phyloP scores from a whole-genome alignment of 2,888 invertebrate species.

The Dromius quadrimaculatus region DNA sequence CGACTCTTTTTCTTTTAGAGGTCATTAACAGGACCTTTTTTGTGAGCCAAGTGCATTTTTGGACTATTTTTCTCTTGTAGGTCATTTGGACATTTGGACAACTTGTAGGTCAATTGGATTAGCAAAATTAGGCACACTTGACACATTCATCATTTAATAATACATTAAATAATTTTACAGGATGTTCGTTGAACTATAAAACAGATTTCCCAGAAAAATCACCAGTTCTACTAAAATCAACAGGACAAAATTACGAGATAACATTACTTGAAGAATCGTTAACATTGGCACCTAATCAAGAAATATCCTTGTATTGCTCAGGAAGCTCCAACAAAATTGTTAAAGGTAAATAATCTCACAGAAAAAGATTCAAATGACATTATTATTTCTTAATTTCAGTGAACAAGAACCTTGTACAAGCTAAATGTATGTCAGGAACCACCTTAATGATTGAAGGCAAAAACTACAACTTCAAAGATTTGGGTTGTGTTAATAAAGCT shows the following conservation, averaged over 20 bases:
- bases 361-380: neutral
- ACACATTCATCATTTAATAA: neutral
- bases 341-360: conserved; percentile 6
- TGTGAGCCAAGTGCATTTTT: too few species aligned
- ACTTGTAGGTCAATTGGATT: too few species aligned
- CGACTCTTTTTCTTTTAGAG: too few species aligned
- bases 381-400: conserved; percentile 32
- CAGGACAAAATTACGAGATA: conserved; percentile 24
- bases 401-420: conserved; percentile 18
- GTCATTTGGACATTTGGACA: too few species aligned
- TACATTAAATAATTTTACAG: conserved; percentile 23
- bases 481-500: conserved; percentile 22
- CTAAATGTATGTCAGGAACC: conserved; percentile 29
- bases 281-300: conserved; percentile 14
- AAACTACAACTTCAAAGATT: conserved; percentile 34
- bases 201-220: conserved; percentile 38
- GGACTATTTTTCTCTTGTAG: too few species aligned
- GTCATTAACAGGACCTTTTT: too few species aligned
- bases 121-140: too few species aligned
- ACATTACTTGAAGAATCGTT: conserved; percentile 1
- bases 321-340: conserved; percentile 19
- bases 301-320: conserved; percentile 20
- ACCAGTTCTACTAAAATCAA: conserved; percentile 21
- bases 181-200: conserved; percentile 25
- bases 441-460: conserved; percentile 22